Evolutionary conservation across 2,113 vertebrate species (phyloP), one percentile per base, ranked within the genome.

Genomic region (Gasterosteus nipponicus): DNA sequence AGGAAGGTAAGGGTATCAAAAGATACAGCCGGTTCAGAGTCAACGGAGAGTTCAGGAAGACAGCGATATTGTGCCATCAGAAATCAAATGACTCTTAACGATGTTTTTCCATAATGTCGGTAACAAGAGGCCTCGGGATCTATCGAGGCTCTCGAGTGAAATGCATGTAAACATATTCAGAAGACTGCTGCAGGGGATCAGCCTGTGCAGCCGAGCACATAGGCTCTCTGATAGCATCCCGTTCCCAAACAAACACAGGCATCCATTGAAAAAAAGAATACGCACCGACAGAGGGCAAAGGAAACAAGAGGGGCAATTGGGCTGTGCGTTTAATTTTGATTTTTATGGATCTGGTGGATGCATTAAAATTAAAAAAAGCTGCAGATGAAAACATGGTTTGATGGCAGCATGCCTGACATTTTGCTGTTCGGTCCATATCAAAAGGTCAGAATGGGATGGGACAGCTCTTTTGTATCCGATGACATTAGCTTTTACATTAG

Each of bases 151-250:
- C 71, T 78, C 83, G 70, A 84, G 75, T 78, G 80, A 87, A 87
- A 89, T 78, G 69, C 79, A 86, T 91, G 88, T 88, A 87, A 91
- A 92, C 86, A 89, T 88, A 86, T 90, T 90, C 87, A 82, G 68
- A 70, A 81, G 81, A 76, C 58, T 60, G 77, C 85, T 88, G 82
- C 69, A 58, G 89, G 89, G 89, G 84, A 83, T 86, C 83, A 86
- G 80, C 53, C 62, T 69, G 86, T 71, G 80, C 87, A 87, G 74
- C 75, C 84, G 53, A 90, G 86, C 89, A 80, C 57, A 47, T 60
- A 47, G 82, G 78, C 73, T 59, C 81, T 63, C 69, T 79, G 84
- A 87, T 89, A 83, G 86, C 87, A 82, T 80, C 62, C 77, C 72
- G 81, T 79, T 87, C 82, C 80, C 83, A 89, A 83, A 84, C 83